These are phyloP conservation scores for Plemyria rubiginata DNA, from an alignment of 2,888 invertebrate species.

Conservation along the genomic window DNA sequence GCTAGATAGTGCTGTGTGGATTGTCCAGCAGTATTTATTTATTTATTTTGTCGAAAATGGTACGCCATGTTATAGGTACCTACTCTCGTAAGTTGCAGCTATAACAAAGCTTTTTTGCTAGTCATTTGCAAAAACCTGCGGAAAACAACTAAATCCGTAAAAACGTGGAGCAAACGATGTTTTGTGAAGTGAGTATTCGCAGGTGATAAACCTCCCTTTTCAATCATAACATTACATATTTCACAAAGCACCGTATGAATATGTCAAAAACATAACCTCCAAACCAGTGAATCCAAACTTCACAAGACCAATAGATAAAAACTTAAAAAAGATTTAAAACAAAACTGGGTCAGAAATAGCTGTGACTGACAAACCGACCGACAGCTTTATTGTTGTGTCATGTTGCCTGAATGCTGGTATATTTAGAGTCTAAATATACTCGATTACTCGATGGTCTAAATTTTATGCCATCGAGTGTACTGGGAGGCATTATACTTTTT, in stretches of 20 bases:
- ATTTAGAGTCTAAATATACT: too few species aligned
- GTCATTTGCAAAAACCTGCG: too few species aligned
- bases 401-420: constrained; percentile 21
- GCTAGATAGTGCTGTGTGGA: too few species aligned
- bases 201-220: neutral
- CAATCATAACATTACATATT: too few species aligned
- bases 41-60: too few species aligned
- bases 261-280: neutral
- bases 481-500: constrained; percentile 7
- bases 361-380: constrained; percentile 25
- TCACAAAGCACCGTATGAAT: neutral
- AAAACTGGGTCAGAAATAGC: constrained; percentile 20
- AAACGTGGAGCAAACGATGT: neutral
- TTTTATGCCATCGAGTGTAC: too few species aligned
- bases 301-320: constrained; percentile 6
- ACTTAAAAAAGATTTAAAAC: constrained; percentile 26
- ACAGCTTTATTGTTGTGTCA: constrained; percentile 23
- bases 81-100: too few species aligned
- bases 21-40: too few species aligned
- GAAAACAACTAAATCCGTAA: too few species aligned
- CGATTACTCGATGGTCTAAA: too few species aligned
- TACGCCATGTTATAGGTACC: too few species aligned
- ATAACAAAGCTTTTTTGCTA: too few species aligned
- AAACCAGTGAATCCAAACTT: neutral
- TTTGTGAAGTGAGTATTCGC: neutral